Evolutionary conservation across 2,888 invertebrate species (phyloP).

Genomic region (Alloplasta piceator): DNA sequence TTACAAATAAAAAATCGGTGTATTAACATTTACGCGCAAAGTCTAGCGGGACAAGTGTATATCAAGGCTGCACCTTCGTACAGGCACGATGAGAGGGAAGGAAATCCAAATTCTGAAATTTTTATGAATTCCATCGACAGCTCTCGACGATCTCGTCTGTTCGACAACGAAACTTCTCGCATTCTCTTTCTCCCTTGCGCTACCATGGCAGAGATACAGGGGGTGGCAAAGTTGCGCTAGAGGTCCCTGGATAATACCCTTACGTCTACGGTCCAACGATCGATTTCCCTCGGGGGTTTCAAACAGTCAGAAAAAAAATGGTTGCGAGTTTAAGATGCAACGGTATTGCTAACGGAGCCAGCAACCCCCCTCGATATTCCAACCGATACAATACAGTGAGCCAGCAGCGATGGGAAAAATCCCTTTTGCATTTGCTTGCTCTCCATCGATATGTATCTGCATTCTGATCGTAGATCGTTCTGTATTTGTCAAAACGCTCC

Average conservation of each 20-base stretch:
- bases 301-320: not conserved
- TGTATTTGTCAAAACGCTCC: constrained; percentile 41
- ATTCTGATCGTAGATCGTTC: constrained; percentile 33
- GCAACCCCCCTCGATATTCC: constrained; percentile 31
- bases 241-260: constrained; percentile 52
- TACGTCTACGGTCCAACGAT: constrained; percentile 59
- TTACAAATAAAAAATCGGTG: constrained; percentile 18
- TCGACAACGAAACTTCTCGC: constrained; percentile 32
- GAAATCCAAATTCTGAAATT: constrained; percentile 48
- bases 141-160: constrained; percentile 53
- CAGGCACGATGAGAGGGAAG: not conserved
- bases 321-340: constrained; percentile 1
- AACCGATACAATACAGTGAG: constrained; percentile 23
- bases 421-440: constrained; percentile 27
- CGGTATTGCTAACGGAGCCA: constrained; percentile 26
- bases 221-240: constrained; percentile 38
- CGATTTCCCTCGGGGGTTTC: constrained; percentile 60
- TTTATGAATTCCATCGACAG: constrained; percentile 62
- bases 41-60: constrained; percentile 12
- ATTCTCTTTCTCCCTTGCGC: constrained; percentile 22
- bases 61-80: not conserved
- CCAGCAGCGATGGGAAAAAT: constrained; percentile 16
- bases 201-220: not conserved
- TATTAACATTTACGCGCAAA: constrained; percentile 1
- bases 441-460: constrained; percentile 48